These are phyloP conservation scores for Macropus fuliginosus DNA, from an alignment of 2,797 vertebrate species.

Conservation along the genomic window DNA sequence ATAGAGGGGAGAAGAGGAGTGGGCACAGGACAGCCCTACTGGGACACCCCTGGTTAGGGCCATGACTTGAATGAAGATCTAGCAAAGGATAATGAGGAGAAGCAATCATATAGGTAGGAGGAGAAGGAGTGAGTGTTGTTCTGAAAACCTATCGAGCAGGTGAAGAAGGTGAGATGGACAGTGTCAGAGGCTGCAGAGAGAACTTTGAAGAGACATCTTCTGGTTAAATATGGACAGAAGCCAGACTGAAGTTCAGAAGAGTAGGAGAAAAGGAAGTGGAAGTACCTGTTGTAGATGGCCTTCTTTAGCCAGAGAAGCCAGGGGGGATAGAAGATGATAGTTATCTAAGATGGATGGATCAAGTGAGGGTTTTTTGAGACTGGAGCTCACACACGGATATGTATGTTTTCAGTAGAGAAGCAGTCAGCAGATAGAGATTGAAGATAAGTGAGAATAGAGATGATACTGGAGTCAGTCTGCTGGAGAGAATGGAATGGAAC, in stretches of 20 bases:
- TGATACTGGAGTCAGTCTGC: not conserved
- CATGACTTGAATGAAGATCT: not conserved
- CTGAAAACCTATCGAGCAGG: not conserved
- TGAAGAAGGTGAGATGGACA: not conserved
- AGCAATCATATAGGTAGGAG: not conserved
- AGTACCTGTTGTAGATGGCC: not conserved
- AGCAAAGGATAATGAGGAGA: not conserved
- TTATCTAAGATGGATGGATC: not conserved
- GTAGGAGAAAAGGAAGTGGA: not conserved
- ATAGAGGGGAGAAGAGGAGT: not conserved
- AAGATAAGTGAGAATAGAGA: not conserved
- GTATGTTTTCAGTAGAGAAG: not conserved
- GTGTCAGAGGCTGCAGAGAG: not conserved
- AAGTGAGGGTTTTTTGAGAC: not conserved
- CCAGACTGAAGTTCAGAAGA: not conserved
- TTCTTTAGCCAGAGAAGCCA: not conserved
- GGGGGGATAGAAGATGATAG: not conserved
- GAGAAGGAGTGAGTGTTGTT: not conserved
- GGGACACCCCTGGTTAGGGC: not conserved
- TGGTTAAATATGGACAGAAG: not conserved
- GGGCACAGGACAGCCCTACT: not conserved
- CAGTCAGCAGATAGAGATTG: not conserved
- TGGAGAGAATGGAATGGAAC: not conserved
- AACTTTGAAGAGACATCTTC: not conserved
- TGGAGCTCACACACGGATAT: not conserved